Evolutionary conservation across 2,888 invertebrate species (phyloP), one percentile per base, ranked within the genome.

Genomic region (Acleris holmiana): DNA sequence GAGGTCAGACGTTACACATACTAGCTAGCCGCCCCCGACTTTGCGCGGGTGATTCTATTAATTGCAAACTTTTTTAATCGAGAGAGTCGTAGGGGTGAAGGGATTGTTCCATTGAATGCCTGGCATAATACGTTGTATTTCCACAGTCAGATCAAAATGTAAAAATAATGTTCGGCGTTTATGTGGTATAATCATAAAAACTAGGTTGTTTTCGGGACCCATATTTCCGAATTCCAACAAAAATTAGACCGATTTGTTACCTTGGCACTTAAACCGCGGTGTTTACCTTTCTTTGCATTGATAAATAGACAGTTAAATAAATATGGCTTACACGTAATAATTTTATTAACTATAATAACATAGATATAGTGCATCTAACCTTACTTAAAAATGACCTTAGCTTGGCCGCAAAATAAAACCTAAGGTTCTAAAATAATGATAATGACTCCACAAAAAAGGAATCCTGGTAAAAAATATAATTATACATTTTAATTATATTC

Each of bases 301-400:
- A 41, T 35, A 50, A 44, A 29, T 44, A 50, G 10, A 57, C 29
- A 44, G 56, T 56, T 57, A 51, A 47, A 63, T 57, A 53, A 63
- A 47, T 44, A 47, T 51, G 4, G 58, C 51, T 47, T 53, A 40
- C 40, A 35, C 47, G 25, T 41, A 21, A 54, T 21, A n/a, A 10
- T 13, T 3, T 29, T 44, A 23, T 23, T 58, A 47, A 53, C 48
- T 40, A 59, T 59, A 64, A 53, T 59, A 13, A 64, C 48, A 25
- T 64, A 54, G 53, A 64, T 35, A 19, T 64, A 54, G 53, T 41
- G 21, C 35, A 65, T 15, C 35, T 55, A 19, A 23, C 51, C 51
- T 48, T 44, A 64, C 21, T 60, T 55, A 35, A 55, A 55, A 21
- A 18, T 60, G 49, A 60, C 65, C 59, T 60, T 49, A 60, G 46